Evolutionary conservation across 2,888 invertebrate species (phyloP).

Genomic region (Dione juno): DNA sequence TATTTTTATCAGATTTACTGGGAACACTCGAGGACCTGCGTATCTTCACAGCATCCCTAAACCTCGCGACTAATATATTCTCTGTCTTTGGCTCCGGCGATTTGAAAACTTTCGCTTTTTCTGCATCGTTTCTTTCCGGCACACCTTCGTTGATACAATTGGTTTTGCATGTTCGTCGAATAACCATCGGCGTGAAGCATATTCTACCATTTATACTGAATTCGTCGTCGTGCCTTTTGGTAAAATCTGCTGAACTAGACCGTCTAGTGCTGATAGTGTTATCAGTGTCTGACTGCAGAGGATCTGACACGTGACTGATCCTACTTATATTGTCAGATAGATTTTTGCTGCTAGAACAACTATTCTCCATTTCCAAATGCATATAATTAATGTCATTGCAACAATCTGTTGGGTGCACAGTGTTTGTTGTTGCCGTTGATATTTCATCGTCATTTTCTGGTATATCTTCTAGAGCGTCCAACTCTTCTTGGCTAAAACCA

Average conservation of each 20-base stretch:
- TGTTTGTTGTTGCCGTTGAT: constrained; percentile 71
- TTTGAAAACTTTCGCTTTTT: constrained; percentile 69
- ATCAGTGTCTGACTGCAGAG: constrained; percentile 74
- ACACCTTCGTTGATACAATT: constrained; percentile 70
- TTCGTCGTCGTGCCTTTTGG: constrained; percentile 82
- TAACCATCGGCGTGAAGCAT: constrained; percentile 74
- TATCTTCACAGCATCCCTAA: constrained; percentile 84
- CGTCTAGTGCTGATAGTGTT: constrained; percentile 76
- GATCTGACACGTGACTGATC: constrained; percentile 80
- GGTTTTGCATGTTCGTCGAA: constrained; percentile 69
- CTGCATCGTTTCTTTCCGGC: constrained; percentile 51
- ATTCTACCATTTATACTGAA: constrained; percentile 64
- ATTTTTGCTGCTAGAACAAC: constrained; percentile 73
- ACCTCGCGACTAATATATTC: constrained; percentile 70
- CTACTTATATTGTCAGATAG: constrained; percentile 80
- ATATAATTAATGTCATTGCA: constrained; percentile 72
- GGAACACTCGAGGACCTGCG: constrained; percentile 87
- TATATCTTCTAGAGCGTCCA: constrained; percentile 77
- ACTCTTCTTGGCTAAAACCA: constrained; percentile 83
- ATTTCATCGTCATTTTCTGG: constrained; percentile 76
- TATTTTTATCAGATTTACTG: constrained; percentile 86
- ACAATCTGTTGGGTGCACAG: constrained; percentile 69
- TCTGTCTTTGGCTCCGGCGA: constrained; percentile 74
- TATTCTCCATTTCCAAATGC: constrained; percentile 73
- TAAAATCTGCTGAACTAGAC: constrained; percentile 86